Conservation (phyloP, 2,888 invertebrate genomes). For the Oasisia sp. region DNA sequence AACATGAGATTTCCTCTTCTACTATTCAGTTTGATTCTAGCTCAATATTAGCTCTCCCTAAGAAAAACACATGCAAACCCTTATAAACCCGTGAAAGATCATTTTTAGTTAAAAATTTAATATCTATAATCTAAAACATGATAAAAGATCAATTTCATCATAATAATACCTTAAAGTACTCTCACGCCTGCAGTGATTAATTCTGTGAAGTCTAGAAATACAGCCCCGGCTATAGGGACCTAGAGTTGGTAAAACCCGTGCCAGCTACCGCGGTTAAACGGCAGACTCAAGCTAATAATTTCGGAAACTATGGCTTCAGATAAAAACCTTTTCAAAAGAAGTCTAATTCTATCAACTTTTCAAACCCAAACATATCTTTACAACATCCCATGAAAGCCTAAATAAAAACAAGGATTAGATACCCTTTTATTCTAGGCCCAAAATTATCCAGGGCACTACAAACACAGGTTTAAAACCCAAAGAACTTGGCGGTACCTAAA, state of each 20-base stretch:
- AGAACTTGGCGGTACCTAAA: constrained; percentile 50
- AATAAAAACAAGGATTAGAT: constrained; percentile 49
- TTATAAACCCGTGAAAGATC: not conserved
- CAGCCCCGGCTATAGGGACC: constrained; percentile 26
- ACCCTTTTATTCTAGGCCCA: constrained; percentile 48
- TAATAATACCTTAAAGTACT: constrained; percentile 23
- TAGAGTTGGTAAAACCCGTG: constrained; percentile 44
- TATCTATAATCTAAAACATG: constrained; percentile 21
- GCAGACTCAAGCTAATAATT: constrained; percentile 36
- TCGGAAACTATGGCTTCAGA: constrained; percentile 30
- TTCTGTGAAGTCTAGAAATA: constrained; percentile 27
- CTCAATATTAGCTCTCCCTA: constrained; percentile 28
- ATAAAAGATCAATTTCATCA: not conserved
- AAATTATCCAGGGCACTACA: constrained; percentile 44
- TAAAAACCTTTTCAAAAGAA: constrained; percentile 9
- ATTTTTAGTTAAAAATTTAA: not conserved
- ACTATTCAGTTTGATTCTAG: constrained; percentile 40
- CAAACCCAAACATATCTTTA: not conserved
- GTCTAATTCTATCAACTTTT: constrained; percentile 25
- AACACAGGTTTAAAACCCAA: constrained; percentile 47
- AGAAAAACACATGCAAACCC: constrained; percentile 30
- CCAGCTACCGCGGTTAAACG: constrained; percentile 55
- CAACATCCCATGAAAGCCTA: constrained; percentile 35
- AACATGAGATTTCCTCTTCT: constrained; percentile 37
- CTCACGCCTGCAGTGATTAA: constrained; percentile 35